These are phyloP conservation scores for Lathamus discolor DNA, from an alignment of 2,113 vertebrate species.

Conservation along the genomic window DNA sequence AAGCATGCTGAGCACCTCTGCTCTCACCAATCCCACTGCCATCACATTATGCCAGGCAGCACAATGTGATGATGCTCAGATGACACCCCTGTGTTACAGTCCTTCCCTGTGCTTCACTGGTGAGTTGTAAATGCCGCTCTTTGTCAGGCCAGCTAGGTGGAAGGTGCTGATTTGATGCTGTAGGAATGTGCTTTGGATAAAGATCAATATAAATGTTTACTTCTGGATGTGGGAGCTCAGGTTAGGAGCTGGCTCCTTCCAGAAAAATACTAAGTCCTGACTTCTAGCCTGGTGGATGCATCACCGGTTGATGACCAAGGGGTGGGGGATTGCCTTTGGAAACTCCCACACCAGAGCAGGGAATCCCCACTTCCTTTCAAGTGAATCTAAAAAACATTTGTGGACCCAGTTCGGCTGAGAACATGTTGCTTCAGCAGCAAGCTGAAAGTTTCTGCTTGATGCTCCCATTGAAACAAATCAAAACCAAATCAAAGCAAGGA, in stretches of 20 bases:
- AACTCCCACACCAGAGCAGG: background rate
- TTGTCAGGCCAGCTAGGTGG: background rate
- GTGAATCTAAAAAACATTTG: background rate
- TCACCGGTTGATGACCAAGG: background rate
- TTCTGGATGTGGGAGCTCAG: background rate
- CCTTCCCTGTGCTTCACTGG: background rate
- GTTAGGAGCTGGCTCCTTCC: background rate
- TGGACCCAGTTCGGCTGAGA: no score
- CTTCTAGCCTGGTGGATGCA: background rate
- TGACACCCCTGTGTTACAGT: rapidly evolving
- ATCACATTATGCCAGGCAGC: background rate
- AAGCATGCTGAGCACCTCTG: background rate
- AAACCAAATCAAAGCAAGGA: background rate
- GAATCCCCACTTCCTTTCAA: slow-evolving; percentile 3
- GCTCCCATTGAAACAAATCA: background rate
- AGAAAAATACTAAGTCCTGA: background rate
- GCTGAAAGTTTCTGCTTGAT: background rate
- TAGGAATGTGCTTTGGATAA: background rate
- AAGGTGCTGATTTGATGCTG: background rate
- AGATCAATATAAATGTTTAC: background rate
- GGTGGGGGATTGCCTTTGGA: slow-evolving; percentile 21
- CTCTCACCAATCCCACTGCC: background rate
- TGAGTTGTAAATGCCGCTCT: background rate
- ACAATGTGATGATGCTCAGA: background rate
- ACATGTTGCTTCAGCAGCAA: background rate